Evolutionary conservation across 1,140 invertebrate genomes (phyloP), one percentile per base, ranked within the genome.

Genomic region (Drosophila watanabei): DNA sequence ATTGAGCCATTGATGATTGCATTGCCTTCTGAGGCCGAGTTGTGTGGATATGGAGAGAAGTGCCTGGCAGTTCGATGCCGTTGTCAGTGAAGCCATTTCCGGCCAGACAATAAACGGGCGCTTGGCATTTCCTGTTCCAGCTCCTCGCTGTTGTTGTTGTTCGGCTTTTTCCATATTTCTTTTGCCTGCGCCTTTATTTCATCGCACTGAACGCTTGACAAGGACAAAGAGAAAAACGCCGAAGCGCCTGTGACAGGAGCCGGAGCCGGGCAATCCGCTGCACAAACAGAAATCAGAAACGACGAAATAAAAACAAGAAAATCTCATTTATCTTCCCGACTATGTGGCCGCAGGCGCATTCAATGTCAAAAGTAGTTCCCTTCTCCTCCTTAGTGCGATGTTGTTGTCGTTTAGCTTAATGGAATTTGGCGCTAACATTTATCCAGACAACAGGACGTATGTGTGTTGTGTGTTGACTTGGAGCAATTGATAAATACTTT

Each of bases 41-140:
- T 49, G 32, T 37, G 9, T 48, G 75, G 16, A 46, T 39, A 4
- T 56, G 9, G 33, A 7, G 66, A 16, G 60, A 18, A 51, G 64
- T 41, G 59, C 43, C 48, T 75, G 62, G 45, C 64, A 57, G 72
- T 82, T 75, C 35, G 57, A 71, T 57, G 72, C 85, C 78, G 51
- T n/a, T n/a, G n/a, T 56, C 66, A 80, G 85, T 87, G 76, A 85
- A 90, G 65, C 86, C 86, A 89, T 89, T 89, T 89, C 85, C 85
- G 85, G 82, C 75, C 85, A 89, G 85, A 89, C 86, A 85, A 89
- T 82, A 82, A 84, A 85, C 86, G 70, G 81, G 52, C 62, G 79
- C 78, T 76, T 48, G 75, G 79, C 66, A 79, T 85, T 90, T 89
- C 85, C 85, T 79, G 54, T 72, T 69, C n/a, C n/a, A n/a, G n/a